Base-by-base conservation (phyloP, 2,797 vertebrate genomes). In the Periophthalmus magnuspinnatus region DNA sequence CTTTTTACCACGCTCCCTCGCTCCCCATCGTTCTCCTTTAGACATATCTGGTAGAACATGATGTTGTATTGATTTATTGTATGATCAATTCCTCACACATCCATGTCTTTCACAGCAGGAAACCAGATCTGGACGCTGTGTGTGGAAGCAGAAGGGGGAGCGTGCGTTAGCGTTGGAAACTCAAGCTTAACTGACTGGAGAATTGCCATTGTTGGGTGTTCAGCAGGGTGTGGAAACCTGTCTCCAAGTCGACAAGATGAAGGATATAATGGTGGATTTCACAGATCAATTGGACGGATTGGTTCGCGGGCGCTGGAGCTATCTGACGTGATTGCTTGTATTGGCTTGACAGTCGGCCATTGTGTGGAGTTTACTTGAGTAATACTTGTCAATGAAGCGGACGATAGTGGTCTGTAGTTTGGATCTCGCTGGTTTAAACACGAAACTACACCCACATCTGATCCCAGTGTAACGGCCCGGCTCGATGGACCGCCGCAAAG, bases 91-190 rank as follows among this genome's bases (percentile, higher is more conserved):
- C 58, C 70, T 69, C 28, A 60, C 68, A 86, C 69, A 69, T 69
- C 69, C 60, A 16, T 72, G 67, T 63, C 68, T 72, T 62, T 74
- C 69, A 78, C 63, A 78, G 80, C 72, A 85, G 66, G 69, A 68
- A 65, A 60, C 61, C 71, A 17, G 28, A 36, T 14, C 41, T 47
- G 8, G 14, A 34, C 11, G 14, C 61, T 52, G 47, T n/a, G 70
- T 75, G 41, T 45, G 11, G 41, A 33, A 47, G 28, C 70, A n/a
- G 33, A 63, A 70, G 54, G 68, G 59, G 54, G 14, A 55, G 56
- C 65, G 36, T 70, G 74, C 58, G 58, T 69, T 72, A 64, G 52
- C 9, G 57, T 70, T 76, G 57, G 36, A 5, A 22, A 55, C 33
- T 47, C 38, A 64, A 74, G 63, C 55, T 69, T 9, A 6, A 24